Conservation (phyloP, 2,113 vertebrate species). For the Australoheros scitulus region DNA sequence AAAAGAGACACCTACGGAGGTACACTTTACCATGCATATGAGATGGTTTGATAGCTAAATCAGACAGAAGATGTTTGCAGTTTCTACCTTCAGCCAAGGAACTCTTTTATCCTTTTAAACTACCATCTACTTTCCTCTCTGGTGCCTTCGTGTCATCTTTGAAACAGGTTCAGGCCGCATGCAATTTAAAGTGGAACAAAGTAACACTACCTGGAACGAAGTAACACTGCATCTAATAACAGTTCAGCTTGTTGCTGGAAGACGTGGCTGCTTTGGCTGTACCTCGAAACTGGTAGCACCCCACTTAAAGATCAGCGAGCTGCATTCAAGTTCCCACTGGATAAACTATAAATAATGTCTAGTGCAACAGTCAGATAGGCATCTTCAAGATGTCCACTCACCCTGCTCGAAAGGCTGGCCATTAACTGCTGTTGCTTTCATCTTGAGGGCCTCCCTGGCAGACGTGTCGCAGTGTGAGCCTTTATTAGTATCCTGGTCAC, state of each 20-base stretch:
- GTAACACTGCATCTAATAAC: constrained; percentile 28
- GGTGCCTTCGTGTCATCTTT: constrained; percentile 57
- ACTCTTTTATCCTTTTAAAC: constrained; percentile 73
- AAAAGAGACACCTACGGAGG: constrained; percentile 60
- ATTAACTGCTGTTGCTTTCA: constrained; percentile 97
- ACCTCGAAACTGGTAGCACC: neutral
- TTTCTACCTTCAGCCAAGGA: constrained; percentile 66
- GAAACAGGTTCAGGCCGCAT: constrained; percentile 52
- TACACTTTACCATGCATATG: constrained; percentile 69
- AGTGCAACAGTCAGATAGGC: constrained; percentile 52
- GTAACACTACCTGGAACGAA: constrained; percentile 21
- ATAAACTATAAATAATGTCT: constrained; percentile 53
- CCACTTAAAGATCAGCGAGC: constrained; percentile 36
- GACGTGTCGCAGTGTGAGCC: constrained; percentile 99
- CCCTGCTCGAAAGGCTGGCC: constrained; percentile 96
- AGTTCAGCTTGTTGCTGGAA: constrained; percentile 11
- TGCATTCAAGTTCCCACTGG: neutral
- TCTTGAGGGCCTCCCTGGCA: constrained; percentile 99
- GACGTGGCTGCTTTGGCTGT: neutral
- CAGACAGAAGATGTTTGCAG: constrained; percentile 69
- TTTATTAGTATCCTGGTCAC: constrained; percentile 99
- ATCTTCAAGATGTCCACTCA: constrained; percentile 85
- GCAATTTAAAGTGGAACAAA: constrained; percentile 44
- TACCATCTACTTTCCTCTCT: constrained; percentile 65
- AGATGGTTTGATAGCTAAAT: constrained; percentile 71